Evolutionary conservation across 2,797 vertebrate species (phyloP).

Genomic region (Pitangus sulphuratus): DNA sequence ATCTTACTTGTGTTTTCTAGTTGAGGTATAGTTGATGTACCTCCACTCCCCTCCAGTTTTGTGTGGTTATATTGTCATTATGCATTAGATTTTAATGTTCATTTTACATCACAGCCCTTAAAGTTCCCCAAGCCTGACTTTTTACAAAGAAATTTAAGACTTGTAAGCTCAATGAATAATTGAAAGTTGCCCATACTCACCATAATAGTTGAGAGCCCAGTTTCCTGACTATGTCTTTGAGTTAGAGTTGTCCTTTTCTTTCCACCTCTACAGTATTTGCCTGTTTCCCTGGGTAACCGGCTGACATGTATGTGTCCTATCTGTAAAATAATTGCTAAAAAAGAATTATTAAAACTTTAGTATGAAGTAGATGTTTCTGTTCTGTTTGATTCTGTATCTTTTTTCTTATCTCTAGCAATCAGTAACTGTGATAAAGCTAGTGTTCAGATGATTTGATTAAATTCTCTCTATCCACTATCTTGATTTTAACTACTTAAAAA

Average conservation of each 20-base stretch:
- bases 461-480: not conserved
- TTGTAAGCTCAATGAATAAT: not conserved
- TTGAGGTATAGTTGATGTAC: not conserved
- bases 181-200: not conserved
- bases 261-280: not conserved
- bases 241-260: not conserved
- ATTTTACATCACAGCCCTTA: not conserved
- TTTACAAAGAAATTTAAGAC: not conserved
- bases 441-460: not conserved
- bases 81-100: not conserved
- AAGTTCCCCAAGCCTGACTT: not conserved
- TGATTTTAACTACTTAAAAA: not conserved
- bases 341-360: not conserved
- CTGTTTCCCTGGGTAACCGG: not conserved
- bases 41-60: not conserved
- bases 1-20: not conserved
- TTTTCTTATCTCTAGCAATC: not conserved
- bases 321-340: not conserved
- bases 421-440: not conserved
- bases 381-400: not conserved
- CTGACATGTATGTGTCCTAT: not conserved
- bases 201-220: not conserved
- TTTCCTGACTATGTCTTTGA: not conserved
- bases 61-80: not conserved
- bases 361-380: not conserved